Conservation (phyloP, 2,888 invertebrate species). For the Caenorhabditis virilis region DNA sequence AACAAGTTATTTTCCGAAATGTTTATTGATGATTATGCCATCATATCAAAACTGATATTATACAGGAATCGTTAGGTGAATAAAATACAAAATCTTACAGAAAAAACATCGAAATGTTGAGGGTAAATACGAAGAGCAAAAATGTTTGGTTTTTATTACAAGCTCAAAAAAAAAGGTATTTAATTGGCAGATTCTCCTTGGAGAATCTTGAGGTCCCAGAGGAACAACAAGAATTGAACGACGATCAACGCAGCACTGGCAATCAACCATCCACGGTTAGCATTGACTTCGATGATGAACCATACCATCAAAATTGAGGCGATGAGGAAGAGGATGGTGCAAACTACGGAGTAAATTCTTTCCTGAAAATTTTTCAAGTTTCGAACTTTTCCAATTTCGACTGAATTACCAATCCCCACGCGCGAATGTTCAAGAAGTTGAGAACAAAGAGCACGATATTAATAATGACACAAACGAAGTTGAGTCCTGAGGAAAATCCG, state of each 20-base stretch:
- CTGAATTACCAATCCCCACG: slow-evolving; percentile 52
- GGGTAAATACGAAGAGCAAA: too few relatives aligned
- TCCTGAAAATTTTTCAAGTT: slow-evolving; percentile 33
- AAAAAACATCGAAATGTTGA: too few relatives aligned
- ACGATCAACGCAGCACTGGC: slow-evolving; percentile 49
- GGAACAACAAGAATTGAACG: slow-evolving; percentile 60
- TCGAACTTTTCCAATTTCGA: not conserved
- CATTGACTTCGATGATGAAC: slow-evolving; percentile 54
- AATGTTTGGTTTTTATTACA: not conserved
- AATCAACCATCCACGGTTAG: slow-evolving; percentile 48
- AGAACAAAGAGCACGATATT: slow-evolving; percentile 59
- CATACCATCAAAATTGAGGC: slow-evolving; percentile 53
- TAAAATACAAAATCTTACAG: too few relatives aligned
- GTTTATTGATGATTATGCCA: too few relatives aligned
- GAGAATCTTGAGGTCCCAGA: slow-evolving; percentile 66
- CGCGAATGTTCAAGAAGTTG: slow-evolving; percentile 61
- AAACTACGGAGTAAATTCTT: slow-evolving; percentile 48
- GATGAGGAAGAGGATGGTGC: slow-evolving; percentile 53
- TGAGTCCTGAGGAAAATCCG: slow-evolving; percentile 54
- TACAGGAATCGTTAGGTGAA: too few relatives aligned
- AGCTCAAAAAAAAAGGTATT: slow-evolving; percentile 6
- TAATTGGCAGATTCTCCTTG: slow-evolving; percentile 64
- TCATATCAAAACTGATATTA: too few relatives aligned
- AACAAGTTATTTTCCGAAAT: too few relatives aligned
- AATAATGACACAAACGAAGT: slow-evolving; percentile 55